Evolutionary conservation across 2,113 vertebrate genomes (phyloP), one percentile per base, ranked within the genome.

Genomic region (Gnathonemus echidnorhynchus): DNA sequence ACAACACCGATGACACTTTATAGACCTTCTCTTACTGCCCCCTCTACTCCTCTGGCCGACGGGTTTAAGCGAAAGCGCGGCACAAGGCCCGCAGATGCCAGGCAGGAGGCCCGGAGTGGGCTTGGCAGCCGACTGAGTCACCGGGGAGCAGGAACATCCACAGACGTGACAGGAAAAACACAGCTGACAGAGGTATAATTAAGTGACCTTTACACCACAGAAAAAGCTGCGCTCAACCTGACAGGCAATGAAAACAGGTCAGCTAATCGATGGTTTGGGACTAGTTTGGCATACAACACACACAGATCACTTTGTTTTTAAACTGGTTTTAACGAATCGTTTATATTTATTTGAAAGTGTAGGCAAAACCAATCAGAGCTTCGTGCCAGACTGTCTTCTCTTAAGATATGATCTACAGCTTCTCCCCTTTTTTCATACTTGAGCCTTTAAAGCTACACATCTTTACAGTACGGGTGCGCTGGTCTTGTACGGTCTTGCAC

Each of bases 111-210:
- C 90, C 91, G 91, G 92, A 19, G 45, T 90, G 94, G 91, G 92
- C 93, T 94, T 95, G 93, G 92, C 92, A 93, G 91, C 92, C 90
- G 89, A 91, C 92, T 95, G 96, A 95, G 90, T 96, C 95, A 96
- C 91, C 91, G 91, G 80, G 93, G 94, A 95, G 95, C 94, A 94
- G 93, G 93, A 95, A 95, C 94, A 95, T 95, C 94, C 91, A 93
- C 85, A 91, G 93, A 94, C 92, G 92, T 95, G 93, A 94, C 92
- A 94, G 93, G 93, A 31, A 95, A 95, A 93, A 95, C 92, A 94
- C 92, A 58, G 62, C 91, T 95, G 95, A 95, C 95, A 95, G 94
- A 92, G 90, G 95, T 96, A 94, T 96, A 95, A 96, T 96, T 96
- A 96, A 93, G 91, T 94, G 95, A 93, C 94, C 95, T 93, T 96